Conservation (phyloP, 2,797 vertebrate species). For the Cacajao melanocephalus region DNA sequence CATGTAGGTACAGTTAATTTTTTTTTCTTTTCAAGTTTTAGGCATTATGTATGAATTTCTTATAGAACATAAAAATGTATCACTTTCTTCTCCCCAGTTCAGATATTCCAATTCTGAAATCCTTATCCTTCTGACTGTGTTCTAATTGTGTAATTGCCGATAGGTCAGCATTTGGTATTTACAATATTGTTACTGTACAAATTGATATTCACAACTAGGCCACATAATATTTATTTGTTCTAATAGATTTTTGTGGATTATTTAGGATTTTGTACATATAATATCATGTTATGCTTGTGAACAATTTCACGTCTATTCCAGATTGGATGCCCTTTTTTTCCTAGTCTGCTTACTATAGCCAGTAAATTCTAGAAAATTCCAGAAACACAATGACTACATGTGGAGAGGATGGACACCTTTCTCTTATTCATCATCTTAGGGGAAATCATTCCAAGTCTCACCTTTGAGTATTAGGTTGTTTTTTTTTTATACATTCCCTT, state of each 20-base stretch:
- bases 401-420: neutral
- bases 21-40: neutral
- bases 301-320: neutral
- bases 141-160: neutral
- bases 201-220: no score
- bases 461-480: neutral
- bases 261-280: neutral
- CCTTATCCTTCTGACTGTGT: neutral
- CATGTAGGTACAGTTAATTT: neutral
- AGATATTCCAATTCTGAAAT: neutral
- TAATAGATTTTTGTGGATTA: neutral
- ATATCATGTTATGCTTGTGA: neutral
- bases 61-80: neutral
- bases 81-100: fast-evolving
- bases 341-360: neutral
- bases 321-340: neutral
- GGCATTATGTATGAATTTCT: neutral
- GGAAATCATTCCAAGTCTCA: neutral
- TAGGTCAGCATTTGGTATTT: neutral
- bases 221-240: neutral
- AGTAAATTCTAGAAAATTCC: neutral
- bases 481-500: neutral
- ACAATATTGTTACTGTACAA: neutral
- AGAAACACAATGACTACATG: neutral
- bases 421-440: neutral